phyloP scores from a whole-genome alignment of 2,888 invertebrate species.

The Chrysolina americana region DNA sequence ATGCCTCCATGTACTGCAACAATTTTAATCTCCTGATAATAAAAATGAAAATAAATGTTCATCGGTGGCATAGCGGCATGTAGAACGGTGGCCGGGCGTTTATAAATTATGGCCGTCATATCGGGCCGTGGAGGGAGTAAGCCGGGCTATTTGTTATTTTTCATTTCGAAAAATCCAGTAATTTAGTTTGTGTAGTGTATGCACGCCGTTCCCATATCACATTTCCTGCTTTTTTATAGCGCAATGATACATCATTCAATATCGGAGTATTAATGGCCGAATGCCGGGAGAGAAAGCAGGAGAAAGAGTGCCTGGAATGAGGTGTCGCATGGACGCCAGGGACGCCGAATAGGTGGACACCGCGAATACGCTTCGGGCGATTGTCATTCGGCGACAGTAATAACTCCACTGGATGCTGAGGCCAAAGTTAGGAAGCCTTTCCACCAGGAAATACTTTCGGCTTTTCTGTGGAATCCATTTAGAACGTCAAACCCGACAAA shows the following conservation, averaged over 20 bases:
- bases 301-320: slow-evolving; percentile 50
- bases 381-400: background rate
- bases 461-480: no score
- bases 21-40: slow-evolving; percentile 71
- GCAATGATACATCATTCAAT: slow-evolving; percentile 72
- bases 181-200: slow-evolving; percentile 70
- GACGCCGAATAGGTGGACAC: slow-evolving; percentile 33
- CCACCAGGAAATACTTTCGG: background rate
- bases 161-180: slow-evolving; percentile 71
- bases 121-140: slow-evolving; percentile 67
- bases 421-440: background rate
- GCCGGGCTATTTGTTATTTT: slow-evolving; percentile 71
- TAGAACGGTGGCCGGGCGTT: slow-evolving; percentile 58
- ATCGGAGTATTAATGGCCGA: slow-evolving; percentile 63
- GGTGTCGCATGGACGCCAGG: slow-evolving; percentile 49
- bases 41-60: slow-evolving; percentile 71
- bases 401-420: background rate
- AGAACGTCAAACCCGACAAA: no score
- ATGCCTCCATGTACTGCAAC: slow-evolving; percentile 69
- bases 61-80: slow-evolving; percentile 66
- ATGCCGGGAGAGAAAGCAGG: slow-evolving; percentile 42
- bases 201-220: slow-evolving; percentile 69
- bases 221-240: slow-evolving; percentile 72
- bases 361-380: slow-evolving; percentile 8
- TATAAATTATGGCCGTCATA: slow-evolving; percentile 71